Conservation (phyloP, 2,797 vertebrate species). For the Lithobates pipiens region DNA sequence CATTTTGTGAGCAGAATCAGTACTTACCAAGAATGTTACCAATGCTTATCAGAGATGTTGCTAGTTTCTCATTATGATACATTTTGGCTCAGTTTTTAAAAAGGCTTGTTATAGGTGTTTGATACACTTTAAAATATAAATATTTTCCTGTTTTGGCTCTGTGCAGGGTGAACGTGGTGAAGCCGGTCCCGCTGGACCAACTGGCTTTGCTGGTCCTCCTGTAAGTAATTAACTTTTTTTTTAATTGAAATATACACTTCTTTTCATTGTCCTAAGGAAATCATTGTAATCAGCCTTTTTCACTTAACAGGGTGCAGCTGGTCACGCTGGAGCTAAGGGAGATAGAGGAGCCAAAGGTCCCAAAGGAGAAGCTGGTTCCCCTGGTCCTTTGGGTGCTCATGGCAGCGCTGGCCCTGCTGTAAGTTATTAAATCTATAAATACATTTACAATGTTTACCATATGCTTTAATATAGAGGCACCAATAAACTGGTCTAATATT, state of each 20-base stretch:
- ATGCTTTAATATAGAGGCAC: background rate
- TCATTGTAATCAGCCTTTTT: background rate
- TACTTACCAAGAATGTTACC: background rate
- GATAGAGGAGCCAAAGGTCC: constrained; percentile 89
- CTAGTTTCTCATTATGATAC: background rate
- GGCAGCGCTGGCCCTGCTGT: constrained; percentile 91
- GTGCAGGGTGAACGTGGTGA: constrained; percentile 96
- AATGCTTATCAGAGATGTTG: background rate
- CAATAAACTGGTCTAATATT: too few relatives aligned
- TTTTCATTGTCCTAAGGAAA: background rate
- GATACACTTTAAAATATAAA: background rate
- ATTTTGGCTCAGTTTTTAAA: background rate
- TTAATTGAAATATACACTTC: background rate
- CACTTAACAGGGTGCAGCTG: constrained; percentile 87
- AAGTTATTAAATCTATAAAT: constrained; percentile 73
- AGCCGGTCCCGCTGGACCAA: constrained; percentile 88
- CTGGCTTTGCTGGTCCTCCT: constrained; percentile 94
- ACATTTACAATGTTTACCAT: background rate
- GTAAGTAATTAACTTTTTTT: constrained; percentile 77
- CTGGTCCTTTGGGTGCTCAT: constrained; percentile 83
- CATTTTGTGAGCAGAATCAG: background rate
- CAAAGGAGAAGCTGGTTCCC: constrained; percentile 89
- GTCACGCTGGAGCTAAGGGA: constrained; percentile 91
- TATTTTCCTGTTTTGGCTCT: constrained; percentile 37
- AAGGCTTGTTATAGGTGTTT: background rate